Evolutionary conservation across 2,888 invertebrate species (phyloP).

Genomic region (Polietes domitor): DNA sequence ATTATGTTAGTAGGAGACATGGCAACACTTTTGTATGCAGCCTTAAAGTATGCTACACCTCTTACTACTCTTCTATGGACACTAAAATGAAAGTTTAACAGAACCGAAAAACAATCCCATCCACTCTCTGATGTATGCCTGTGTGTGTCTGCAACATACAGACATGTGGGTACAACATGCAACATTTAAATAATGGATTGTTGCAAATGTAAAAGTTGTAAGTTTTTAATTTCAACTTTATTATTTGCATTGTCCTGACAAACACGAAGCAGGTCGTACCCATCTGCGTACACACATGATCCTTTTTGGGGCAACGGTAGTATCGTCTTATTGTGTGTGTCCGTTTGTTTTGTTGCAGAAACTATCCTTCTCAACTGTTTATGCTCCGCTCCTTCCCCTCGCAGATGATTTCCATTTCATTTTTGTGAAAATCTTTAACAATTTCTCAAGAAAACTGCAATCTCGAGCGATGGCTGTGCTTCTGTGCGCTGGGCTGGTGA

Average conservation of each 20-base stretch:
- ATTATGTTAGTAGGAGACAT: no score
- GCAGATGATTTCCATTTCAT: not conserved
- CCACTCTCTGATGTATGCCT: not conserved
- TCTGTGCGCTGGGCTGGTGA: not conserved
- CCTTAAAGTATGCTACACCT: not conserved
- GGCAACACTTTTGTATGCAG: not conserved
- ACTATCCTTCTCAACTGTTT: not conserved
- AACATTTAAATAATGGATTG: conserved; percentile 30
- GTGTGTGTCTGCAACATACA: not conserved
- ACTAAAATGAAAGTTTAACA: no score
- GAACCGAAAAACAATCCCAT: no score
- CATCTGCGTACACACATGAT: not conserved
- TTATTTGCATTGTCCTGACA: conserved; percentile 41
- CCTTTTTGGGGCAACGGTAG: not conserved
- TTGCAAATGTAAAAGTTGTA: conserved; percentile 42
- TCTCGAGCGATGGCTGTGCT: not conserved
- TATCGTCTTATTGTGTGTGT: not conserved
- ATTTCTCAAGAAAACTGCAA: conserved; percentile 58
- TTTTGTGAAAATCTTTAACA: conserved; percentile 34
- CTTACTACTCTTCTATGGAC: no score
- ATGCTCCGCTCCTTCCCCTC: not conserved
- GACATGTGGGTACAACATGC: not conserved
- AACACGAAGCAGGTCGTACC: no score
- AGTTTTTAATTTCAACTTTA: conserved; percentile 52
- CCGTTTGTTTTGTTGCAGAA: not conserved